phyloP scores from a whole-genome alignment of 2,797 vertebrate species.

The Podargus strigoides region DNA sequence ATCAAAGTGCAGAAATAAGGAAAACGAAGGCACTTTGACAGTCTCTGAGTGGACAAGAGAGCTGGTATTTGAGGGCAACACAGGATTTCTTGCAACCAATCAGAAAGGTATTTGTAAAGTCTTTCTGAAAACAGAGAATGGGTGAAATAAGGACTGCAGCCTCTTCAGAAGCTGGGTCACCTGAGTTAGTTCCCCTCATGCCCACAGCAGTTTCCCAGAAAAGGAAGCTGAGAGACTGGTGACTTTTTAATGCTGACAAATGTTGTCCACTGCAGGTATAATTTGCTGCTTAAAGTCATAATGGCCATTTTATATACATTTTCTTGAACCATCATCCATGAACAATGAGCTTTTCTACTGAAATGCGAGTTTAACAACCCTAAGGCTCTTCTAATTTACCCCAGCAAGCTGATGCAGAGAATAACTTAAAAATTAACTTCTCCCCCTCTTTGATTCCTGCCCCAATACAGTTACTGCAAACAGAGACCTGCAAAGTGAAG shows the following conservation, averaged over 20 bases:
- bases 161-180: not conserved
- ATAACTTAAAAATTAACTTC: not conserved
- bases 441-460: not conserved
- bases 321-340: not conserved
- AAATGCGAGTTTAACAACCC: slow-evolving; percentile 12
- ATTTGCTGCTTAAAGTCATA: not conserved
- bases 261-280: not conserved
- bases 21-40: not conserved
- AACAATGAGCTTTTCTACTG: slow-evolving; percentile 16
- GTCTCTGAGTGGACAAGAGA: not conserved
- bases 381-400: not conserved
- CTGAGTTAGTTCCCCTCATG: not conserved
- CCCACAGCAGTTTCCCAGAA: not conserved
- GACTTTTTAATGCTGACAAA: slow-evolving; percentile 19
- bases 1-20: not conserved
- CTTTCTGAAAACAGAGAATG: not conserved
- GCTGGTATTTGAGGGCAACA: not conserved
- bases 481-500: not conserved
- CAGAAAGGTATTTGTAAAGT: not conserved
- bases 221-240: not conserved
- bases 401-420: not conserved
- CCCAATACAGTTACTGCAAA: not conserved
- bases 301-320: not conserved
- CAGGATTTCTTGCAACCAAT: not conserved
- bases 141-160: not conserved